phyloP scores from a whole-genome alignment of 2,888 invertebrate genomes.

The Poecilobothrus nobilitatus region DNA sequence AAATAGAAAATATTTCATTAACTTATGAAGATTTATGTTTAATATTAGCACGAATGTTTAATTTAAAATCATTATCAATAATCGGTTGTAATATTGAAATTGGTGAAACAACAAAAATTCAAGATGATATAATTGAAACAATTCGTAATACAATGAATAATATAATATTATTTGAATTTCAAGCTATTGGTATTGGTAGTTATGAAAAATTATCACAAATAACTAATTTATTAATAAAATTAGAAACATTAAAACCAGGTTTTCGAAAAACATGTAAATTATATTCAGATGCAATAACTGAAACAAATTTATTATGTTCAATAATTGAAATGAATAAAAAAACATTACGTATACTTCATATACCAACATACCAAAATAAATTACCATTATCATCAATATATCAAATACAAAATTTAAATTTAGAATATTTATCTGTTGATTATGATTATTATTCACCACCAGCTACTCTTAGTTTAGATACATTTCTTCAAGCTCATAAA shows the following conservation, averaged over 20 bases:
- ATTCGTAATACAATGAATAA: not conserved
- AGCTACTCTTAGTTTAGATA: not conserved
- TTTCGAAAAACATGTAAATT: not conserved
- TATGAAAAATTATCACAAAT: not conserved
- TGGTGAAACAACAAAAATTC: not conserved
- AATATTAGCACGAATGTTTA: not conserved
- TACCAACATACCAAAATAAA: not conserved
- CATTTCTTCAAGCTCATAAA: not conserved
- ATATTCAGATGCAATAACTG: not conserved
- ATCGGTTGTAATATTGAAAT: not conserved
- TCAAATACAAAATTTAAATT: not conserved
- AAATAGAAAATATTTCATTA: not conserved
- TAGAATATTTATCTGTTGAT: not conserved
- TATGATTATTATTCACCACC: conserved; percentile 3
- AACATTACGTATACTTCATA: not conserved
- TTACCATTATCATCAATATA: not conserved
- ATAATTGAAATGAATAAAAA: not conserved
- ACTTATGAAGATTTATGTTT: not conserved
- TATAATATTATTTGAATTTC: not conserved
- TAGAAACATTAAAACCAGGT: not conserved
- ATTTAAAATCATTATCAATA: not conserved
- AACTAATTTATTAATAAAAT: not conserved
- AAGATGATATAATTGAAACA: not conserved
- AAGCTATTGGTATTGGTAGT: not conserved
- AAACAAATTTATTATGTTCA: not conserved